phyloP scores from a whole-genome alignment of 1,140 invertebrate species.

The Zeugodacus cucurbitae region DNA sequence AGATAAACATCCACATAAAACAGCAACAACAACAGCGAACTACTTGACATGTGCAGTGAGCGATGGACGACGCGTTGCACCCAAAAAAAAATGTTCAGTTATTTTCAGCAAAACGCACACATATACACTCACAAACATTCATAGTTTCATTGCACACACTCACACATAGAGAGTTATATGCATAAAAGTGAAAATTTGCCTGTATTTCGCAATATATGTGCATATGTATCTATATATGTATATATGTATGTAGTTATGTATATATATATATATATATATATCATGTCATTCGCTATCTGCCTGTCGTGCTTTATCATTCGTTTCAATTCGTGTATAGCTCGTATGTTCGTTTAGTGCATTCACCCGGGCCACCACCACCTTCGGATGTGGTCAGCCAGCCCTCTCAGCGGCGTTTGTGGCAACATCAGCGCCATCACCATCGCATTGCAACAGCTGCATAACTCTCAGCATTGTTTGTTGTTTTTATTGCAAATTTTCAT shows the following conservation, averaged over 20 bases:
- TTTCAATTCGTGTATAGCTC: not conserved
- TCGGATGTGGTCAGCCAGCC: not conserved
- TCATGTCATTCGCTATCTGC: not conserved
- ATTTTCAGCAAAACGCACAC: constrained; percentile 6
- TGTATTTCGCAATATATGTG: not conserved
- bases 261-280: not conserved
- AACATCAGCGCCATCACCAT: not conserved
- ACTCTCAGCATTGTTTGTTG: constrained; percentile 2
- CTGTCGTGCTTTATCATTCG: constrained; percentile 29
- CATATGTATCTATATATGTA: not conserved
- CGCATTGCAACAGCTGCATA: constrained; percentile 18
- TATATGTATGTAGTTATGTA: not conserved
- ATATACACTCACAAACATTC: not conserved
- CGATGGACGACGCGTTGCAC: not conserved
- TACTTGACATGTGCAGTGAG: constrained; percentile 47
- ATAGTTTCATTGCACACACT: not conserved
- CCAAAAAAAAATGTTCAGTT: not conserved
- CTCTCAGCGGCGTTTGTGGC: not conserved
- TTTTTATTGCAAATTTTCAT: not conserved
- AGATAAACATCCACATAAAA: not conserved
- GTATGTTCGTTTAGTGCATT: constrained; percentile 41
- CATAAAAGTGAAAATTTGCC: constrained; percentile 37
- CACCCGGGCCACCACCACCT: constrained; percentile 43
- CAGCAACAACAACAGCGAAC: constrained; percentile 2
- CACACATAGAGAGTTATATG: not conserved